phyloP scores from a whole-genome alignment of 2,888 invertebrate species.

The Philereme vetulata region DNA sequence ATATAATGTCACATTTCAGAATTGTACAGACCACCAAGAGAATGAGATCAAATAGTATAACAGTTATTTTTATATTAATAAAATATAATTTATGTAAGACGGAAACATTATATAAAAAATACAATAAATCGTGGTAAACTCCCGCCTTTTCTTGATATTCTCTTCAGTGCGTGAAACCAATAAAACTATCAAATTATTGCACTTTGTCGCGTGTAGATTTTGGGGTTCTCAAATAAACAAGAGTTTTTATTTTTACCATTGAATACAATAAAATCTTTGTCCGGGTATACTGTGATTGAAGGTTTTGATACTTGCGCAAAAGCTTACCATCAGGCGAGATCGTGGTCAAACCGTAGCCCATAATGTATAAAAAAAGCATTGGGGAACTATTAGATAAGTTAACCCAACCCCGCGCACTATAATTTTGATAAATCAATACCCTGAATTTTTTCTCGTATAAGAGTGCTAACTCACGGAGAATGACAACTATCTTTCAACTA shows the following conservation, averaged over 20 bases:
- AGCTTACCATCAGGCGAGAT: too few relatives aligned
- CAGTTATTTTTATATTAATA: conserved; percentile 28
- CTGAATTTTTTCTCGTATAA: too few relatives aligned
- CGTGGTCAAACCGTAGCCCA: too few relatives aligned
- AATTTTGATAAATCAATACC: too few relatives aligned
- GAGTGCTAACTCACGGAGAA: too few relatives aligned
- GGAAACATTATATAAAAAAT: conserved; percentile 74
- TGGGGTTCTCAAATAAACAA: conserved; percentile 64
- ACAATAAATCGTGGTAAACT: conserved; percentile 66
- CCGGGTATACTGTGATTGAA: conserved; percentile 44
- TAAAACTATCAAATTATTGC: conserved; percentile 80
- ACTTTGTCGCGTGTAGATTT: conserved; percentile 62
- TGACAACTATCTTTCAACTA: too few relatives aligned
- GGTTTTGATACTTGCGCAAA: conserved; percentile 54
- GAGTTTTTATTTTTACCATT: conserved; percentile 62
- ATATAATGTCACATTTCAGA: conserved; percentile 32
- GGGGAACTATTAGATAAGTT: too few relatives aligned
- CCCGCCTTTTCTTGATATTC: conserved; percentile 71
- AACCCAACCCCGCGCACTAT: too few relatives aligned
- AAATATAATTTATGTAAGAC: conserved; percentile 59
- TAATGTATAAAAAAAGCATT: too few relatives aligned
- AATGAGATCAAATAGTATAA: conserved; percentile 48
- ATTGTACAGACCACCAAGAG: conserved; percentile 23
- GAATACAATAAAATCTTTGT: conserved; percentile 77
- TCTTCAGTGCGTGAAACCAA: conserved; percentile 55